Conservation (phyloP, 2,113 vertebrate species). For the Saguinus midas region DNA sequence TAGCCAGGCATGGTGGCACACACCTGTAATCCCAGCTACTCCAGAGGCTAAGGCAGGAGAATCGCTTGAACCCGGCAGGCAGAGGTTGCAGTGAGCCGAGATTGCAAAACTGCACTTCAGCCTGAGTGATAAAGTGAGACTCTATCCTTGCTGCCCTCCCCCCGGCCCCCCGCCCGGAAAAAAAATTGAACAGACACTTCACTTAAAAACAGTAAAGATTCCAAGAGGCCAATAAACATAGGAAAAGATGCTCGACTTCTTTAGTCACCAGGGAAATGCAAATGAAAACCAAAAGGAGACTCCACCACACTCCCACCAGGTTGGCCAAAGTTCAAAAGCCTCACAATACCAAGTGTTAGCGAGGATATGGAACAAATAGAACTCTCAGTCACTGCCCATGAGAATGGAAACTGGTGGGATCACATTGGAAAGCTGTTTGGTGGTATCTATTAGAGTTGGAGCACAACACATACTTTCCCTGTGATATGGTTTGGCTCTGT, state of each 20-base stretch:
- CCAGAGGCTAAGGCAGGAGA: neutral
- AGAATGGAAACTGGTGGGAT: neutral
- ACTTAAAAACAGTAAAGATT: neutral
- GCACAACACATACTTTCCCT: neutral
- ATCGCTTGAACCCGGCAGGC: neutral
- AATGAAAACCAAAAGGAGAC: neutral
- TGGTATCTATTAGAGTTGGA: neutral
- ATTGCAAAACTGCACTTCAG: neutral
- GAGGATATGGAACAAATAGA: too few species aligned
- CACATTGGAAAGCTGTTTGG: neutral
- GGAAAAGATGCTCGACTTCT: neutral
- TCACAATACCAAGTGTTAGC: neutral
- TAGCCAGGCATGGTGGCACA: neutral
- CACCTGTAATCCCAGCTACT: neutral
- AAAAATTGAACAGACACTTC: neutral
- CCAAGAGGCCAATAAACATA: neutral
- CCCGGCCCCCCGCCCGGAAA: too few species aligned
- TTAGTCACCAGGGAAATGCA: neutral
- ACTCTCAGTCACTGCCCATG: too few species aligned
- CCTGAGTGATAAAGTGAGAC: neutral
- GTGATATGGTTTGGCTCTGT: too few species aligned
- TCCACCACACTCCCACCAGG: neutral
- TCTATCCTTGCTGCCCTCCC: too few species aligned
- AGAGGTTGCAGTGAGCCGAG: neutral
- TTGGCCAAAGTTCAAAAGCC: neutral